These are phyloP conservation scores for Nemotelus nigrinus DNA, from an alignment of 2,888 invertebrate genomes.

Conservation along the genomic window DNA sequence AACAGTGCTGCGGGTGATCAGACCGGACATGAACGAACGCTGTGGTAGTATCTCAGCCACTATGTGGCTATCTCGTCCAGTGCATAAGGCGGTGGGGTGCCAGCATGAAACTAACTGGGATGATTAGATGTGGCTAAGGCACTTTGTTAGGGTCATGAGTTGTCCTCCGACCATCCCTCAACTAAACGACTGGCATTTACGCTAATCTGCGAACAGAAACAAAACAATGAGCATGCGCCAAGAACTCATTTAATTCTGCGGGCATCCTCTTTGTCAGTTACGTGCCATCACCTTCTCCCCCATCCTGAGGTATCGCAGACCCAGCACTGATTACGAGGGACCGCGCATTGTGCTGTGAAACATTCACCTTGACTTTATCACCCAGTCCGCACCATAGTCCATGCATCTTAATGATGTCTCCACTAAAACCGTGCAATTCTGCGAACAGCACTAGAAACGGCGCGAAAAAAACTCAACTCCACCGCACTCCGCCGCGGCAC, in stretches of 20 bases:
- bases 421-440: constrained; percentile 7
- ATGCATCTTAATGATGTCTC: constrained; percentile 42
- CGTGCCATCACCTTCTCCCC: neutral
- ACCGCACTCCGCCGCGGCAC: neutral
- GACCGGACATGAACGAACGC: constrained; percentile 55
- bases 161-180: constrained; percentile 8
- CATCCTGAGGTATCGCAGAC: neutral
- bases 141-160: constrained; percentile 11
- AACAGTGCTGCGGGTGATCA: constrained; percentile 3
- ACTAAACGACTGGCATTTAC: constrained; percentile 29
- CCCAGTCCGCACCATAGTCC: constrained; percentile 5
- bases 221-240: constrained; percentile 27
- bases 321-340: neutral
- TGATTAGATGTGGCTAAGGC: too few species aligned
- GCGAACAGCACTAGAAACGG: too few species aligned
- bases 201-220: constrained; percentile 27
- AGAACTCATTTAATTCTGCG: constrained; percentile 41
- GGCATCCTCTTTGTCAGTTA: constrained; percentile 13
- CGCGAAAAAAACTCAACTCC: neutral
- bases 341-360: neutral
- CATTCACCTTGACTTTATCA: constrained; percentile 21
- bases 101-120: too few species aligned
- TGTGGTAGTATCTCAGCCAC: neutral
- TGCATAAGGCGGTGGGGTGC: too few species aligned
- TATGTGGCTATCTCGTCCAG: too few species aligned